These are phyloP conservation scores for Hippocampus zosterae DNA, from an alignment of 2,113 vertebrate genomes.

Conservation along the genomic window DNA sequence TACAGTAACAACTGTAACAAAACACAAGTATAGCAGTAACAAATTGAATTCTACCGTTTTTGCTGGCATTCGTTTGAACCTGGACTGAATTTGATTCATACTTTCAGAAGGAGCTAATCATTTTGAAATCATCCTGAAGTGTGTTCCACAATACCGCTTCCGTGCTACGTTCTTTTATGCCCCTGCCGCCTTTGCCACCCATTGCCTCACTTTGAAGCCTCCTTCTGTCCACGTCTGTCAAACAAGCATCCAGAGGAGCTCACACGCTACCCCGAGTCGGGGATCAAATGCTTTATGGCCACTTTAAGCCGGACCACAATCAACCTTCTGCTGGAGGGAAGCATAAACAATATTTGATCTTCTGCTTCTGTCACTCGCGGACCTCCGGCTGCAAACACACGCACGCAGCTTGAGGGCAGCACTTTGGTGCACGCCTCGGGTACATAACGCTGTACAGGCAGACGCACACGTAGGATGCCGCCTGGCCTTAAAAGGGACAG, in stretches of 20 bases:
- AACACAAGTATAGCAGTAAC: too few relatives aligned
- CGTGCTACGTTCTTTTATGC: not conserved
- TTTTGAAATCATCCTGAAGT: not conserved
- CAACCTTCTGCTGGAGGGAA: constrained; percentile 49
- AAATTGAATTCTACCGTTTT: too few relatives aligned
- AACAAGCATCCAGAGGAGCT: constrained; percentile 41
- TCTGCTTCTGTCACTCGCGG: constrained; percentile 56
- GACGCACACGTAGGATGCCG: constrained; percentile 47
- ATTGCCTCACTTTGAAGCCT: constrained; percentile 31
- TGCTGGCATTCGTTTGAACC: too few relatives aligned
- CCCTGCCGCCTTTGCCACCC: constrained; percentile 26
- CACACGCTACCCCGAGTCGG: constrained; percentile 18
- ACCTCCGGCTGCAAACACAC: constrained; percentile 35
- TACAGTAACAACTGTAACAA: too few relatives aligned
- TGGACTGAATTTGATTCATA: too few relatives aligned
- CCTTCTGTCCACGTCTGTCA: constrained; percentile 42
- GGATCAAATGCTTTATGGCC: constrained; percentile 56
- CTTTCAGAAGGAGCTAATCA: too few relatives aligned
- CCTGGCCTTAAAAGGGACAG: constrained; percentile 58
- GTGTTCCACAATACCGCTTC: not conserved
- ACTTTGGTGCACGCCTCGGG: constrained; percentile 55
- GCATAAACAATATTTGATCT: constrained; percentile 65
- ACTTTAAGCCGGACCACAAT: constrained; percentile 52
- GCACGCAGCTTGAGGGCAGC: constrained; percentile 60
- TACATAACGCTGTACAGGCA: constrained; percentile 49